Conservation (phyloP, 2,888 invertebrate species). For the Ptilodon capucinus region DNA sequence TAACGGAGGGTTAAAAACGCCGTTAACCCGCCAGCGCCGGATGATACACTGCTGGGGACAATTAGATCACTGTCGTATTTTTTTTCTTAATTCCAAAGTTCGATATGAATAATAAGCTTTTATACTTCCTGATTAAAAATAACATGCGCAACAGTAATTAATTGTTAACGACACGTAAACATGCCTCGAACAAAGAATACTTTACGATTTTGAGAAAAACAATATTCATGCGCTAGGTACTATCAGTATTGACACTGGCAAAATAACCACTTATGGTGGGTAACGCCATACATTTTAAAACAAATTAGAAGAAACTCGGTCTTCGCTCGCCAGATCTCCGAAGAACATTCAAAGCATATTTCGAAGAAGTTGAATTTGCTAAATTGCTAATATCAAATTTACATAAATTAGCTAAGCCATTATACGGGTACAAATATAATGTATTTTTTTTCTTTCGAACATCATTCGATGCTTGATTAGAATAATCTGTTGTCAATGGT, state of each 20-base stretch:
- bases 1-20: constrained; percentile 34
- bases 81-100: constrained; percentile 27
- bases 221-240: too few species aligned
- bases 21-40: constrained; percentile 28
- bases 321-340: too few species aligned
- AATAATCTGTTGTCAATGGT: constrained; percentile 24
- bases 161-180: background rate
- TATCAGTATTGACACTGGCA: too few species aligned
- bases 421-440: background rate
- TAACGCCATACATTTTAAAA: too few species aligned
- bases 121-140: background rate
- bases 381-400: background rate
- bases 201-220: too few species aligned
- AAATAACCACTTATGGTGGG: too few species aligned
- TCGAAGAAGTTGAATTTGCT: too few species aligned
- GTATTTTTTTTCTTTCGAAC: constrained; percentile 10
- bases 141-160: background rate
- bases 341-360: too few species aligned
- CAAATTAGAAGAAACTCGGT: too few species aligned
- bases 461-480: constrained; percentile 12
- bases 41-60: constrained; percentile 28
- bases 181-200: background rate
- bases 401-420: background rate
- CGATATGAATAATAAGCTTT: constrained; percentile 10
- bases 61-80: constrained; percentile 28